Percentiles rank a stretch among this genome's conserved stretches.
These are phyloP conservation scores for Heteromurus nitidus DNA, from an alignment of 2,888 invertebrate genomes.

Conservation along the genomic window DNA sequence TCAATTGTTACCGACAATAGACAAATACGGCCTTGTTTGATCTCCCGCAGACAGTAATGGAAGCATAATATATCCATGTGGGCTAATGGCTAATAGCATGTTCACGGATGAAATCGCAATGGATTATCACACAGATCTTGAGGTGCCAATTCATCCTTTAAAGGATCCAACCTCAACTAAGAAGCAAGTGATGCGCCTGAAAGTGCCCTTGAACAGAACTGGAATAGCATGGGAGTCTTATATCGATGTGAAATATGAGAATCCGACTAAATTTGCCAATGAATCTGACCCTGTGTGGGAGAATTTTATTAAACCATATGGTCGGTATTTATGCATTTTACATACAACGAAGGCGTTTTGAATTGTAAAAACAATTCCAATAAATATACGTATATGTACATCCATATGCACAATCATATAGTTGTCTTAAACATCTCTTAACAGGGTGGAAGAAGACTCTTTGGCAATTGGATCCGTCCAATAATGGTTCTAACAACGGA, in stretches of 20 bases:
- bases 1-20: not conserved
- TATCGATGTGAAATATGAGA: conserved; percentile 37
- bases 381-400: not conserved
- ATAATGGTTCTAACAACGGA: conserved; percentile 57
- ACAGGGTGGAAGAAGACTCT: conserved; percentile 61
- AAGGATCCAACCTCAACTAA: not conserved
- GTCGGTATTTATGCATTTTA: not conserved
- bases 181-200: not conserved
- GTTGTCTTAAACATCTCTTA: not conserved
- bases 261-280: conserved; percentile 28
- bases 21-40: not conserved
- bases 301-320: conserved; percentile 42
- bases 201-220: conserved; percentile 50
- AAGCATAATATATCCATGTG: conserved; percentile 47
- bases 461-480: conserved; percentile 54
- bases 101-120: conserved; percentile 56
- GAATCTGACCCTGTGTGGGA: conserved; percentile 41
- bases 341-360: not conserved
- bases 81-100: conserved; percentile 60
- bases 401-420: not conserved
- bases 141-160: not conserved
- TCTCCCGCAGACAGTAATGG: not conserved
- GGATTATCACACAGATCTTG: conserved; percentile 7
- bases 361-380: not conserved
- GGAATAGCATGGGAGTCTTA: conserved; percentile 62